These are phyloP conservation scores for Formica aserva DNA, from an alignment of 2,888 invertebrate species.

Conservation along the genomic window DNA sequence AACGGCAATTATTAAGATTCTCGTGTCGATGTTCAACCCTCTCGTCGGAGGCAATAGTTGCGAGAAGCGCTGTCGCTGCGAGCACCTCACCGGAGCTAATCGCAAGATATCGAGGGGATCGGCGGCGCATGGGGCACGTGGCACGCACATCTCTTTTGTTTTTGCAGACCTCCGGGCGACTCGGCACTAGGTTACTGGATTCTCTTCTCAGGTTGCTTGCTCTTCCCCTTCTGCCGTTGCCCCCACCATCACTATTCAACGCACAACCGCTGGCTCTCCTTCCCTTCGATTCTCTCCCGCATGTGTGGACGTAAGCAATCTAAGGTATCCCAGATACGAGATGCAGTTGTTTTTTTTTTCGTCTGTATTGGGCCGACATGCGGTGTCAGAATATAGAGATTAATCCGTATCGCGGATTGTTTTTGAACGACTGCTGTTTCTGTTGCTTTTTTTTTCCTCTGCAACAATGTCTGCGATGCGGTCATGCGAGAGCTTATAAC, in stretches of 20 bases:
- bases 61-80: slow-evolving; percentile 15
- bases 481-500: too few species aligned
- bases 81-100: slow-evolving; percentile 68
- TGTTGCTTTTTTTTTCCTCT: too few species aligned
- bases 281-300: background rate
- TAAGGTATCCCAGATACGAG: slow-evolving; percentile 65
- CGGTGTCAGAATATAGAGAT: too few species aligned
- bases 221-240: slow-evolving; percentile 73
- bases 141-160: slow-evolving; percentile 83
- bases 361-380: too few species aligned
- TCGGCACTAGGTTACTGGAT: slow-evolving; percentile 85
- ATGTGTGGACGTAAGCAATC: slow-evolving; percentile 60
- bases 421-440: too few species aligned
- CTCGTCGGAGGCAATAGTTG: background rate
- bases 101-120: slow-evolving; percentile 70
- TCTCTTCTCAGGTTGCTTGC: slow-evolving; percentile 78
- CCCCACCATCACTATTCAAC: slow-evolving; percentile 75
- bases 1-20: background rate
- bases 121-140: slow-evolving; percentile 76
- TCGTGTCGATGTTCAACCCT: background rate
- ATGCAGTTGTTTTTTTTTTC: too few species aligned
- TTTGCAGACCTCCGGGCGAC: slow-evolving; percentile 82
- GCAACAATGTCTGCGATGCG: too few species aligned
- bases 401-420: too few species aligned
- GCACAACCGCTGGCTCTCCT: slow-evolving; percentile 47